A percentile compares a stretch with the other conserved stretches of the same genome.
These are phyloP conservation scores for Sinocyclocheilus maitianheensis DNA, from an alignment of 2,113 vertebrate species.

Conservation along the genomic window DNA sequence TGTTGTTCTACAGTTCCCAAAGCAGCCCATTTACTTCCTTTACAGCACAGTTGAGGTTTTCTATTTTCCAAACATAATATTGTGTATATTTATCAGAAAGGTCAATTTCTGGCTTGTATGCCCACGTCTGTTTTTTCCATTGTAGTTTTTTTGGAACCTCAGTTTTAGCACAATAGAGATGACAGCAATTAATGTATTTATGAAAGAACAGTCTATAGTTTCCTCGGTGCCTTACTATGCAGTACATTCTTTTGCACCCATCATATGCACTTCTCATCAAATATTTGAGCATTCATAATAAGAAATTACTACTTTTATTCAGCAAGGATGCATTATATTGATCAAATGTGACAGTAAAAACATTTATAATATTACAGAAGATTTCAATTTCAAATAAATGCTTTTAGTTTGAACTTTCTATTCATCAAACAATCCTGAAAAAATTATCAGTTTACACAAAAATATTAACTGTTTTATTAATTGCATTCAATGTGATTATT, in stretches of 20 bases:
- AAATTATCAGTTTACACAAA: neutral
- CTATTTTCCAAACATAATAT: neutral
- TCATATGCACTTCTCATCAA: neutral
- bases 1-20: neutral
- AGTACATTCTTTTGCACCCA: neutral
- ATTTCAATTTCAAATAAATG: neutral
- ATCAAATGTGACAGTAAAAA: neutral
- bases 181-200: neutral
- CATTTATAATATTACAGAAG: neutral
- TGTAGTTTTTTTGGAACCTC: too few relatives aligned
- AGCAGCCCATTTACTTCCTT: neutral
- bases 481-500: neutral
- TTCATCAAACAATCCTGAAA: neutral
- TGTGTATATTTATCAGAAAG: slow-evolving; percentile 4
- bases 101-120: neutral
- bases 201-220: neutral
- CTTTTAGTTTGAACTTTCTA: neutral
- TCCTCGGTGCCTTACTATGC: neutral
- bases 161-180: neutral
- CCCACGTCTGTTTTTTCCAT: neutral
- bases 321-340: neutral
- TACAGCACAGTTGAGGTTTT: neutral
- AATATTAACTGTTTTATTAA: neutral
- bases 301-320: neutral
- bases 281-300: neutral